These are phyloP conservation scores for Helostoma temminkii DNA, from an alignment of 2,797 vertebrate genomes.

Conservation along the genomic window DNA sequence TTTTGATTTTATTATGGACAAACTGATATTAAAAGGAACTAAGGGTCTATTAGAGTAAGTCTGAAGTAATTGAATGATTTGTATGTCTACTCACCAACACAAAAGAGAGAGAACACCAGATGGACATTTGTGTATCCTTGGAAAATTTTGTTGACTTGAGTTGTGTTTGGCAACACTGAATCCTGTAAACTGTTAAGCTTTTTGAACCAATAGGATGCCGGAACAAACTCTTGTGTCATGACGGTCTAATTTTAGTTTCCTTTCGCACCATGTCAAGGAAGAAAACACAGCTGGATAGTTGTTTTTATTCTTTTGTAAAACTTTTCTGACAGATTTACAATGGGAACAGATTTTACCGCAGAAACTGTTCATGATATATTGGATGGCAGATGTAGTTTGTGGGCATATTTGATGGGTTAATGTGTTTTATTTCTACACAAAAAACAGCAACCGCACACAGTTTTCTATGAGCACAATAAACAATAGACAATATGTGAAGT, in stretches of 20 bases:
- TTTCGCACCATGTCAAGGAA: conserved; percentile 62
- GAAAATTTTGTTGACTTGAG: conserved; percentile 35
- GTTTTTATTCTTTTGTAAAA: conserved; percentile 77
- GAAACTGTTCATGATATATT: conserved; percentile 1
- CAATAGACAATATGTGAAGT: not conserved
- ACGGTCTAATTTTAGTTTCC: conserved; percentile 73
- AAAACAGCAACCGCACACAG: not conserved
- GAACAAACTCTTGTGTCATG: conserved; percentile 61
- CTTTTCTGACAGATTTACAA: conserved; percentile 67
- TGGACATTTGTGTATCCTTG: conserved; percentile 34
- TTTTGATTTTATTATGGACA: not conserved
- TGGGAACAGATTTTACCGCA: conserved; percentile 34
- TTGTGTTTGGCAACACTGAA: conserved; percentile 27
- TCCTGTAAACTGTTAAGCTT: conserved; percentile 33
- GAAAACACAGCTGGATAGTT: conserved; percentile 79
- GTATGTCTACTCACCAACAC: not conserved
- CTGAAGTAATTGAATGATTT: not conserved
- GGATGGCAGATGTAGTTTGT: not conserved
- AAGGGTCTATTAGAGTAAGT: not conserved
- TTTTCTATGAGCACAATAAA: conserved; percentile 10
- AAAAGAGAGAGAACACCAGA: conserved; percentile 7
- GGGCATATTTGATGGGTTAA: not conserved
- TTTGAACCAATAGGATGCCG: conserved; percentile 44
- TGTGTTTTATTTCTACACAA: not conserved
- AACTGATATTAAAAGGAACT: not conserved